These are phyloP conservation scores for Isotomurus palustris DNA, from an alignment of 2,888 invertebrate species.

Conservation along the genomic window DNA sequence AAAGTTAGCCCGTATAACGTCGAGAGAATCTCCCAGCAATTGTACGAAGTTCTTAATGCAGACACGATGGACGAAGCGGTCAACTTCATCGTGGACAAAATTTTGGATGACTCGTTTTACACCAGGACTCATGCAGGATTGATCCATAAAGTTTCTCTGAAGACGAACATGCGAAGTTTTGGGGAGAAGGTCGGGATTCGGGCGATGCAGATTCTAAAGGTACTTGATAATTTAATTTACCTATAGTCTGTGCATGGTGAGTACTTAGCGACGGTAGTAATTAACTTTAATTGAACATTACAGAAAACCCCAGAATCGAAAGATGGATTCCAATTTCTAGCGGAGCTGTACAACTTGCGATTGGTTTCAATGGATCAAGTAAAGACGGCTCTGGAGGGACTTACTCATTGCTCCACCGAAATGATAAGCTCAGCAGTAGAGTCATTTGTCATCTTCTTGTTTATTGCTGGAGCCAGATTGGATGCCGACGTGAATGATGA, in stretches of 20 bases:
- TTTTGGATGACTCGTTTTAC: conserved; percentile 37
- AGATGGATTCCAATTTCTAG: conserved; percentile 32
- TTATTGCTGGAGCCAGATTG: conserved; percentile 28
- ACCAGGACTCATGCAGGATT: conserved; percentile 35
- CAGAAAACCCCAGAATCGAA: conserved; percentile 27
- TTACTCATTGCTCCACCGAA: conserved; percentile 15
- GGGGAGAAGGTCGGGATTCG: conserved; percentile 25
- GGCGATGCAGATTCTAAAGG: conserved; percentile 21
- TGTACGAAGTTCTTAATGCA: conserved; percentile 27
- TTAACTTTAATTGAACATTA: too few relatives aligned
- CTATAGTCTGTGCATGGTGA: too few relatives aligned
- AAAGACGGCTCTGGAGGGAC: conserved; percentile 18
- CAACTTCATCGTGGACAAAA: conserved; percentile 36
- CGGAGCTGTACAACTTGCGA: conserved; percentile 40
- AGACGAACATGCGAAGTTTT: conserved; percentile 17
- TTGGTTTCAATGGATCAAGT: conserved; percentile 28
- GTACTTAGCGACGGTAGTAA: too few relatives aligned
- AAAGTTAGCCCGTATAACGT: conserved; percentile 41
- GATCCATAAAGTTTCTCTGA: conserved; percentile 21
- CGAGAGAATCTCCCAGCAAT: conserved; percentile 34
- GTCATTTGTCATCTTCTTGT: conserved; percentile 31
- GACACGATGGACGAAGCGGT: conserved; percentile 29
- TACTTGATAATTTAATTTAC: too few relatives aligned
- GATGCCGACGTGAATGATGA: conserved; percentile 21
- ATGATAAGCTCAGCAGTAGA: conserved; percentile 21